Percentiles rank a stretch among this genome's conserved stretches.
These are phyloP conservation scores for Lithophane semibrunnea DNA, from an alignment of 2,888 invertebrate species.

Conservation along the genomic window DNA sequence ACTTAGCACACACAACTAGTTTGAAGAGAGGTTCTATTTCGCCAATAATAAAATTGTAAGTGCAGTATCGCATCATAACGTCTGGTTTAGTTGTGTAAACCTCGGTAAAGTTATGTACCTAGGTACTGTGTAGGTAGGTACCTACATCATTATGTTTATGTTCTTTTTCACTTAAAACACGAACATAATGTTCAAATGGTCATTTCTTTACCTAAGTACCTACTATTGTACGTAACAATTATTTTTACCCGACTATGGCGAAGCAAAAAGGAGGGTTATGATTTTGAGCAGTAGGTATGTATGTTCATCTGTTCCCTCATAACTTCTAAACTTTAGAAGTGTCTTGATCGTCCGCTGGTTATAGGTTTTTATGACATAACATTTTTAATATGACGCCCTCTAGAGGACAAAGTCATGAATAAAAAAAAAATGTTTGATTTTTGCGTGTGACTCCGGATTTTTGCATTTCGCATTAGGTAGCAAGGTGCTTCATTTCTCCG, in stretches of 20 bases:
- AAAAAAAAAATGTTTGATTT: too few species aligned
- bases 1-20: background rate
- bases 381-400: too few species aligned
- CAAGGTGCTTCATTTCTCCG: background rate
- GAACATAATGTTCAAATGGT: background rate
- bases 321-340: too few species aligned
- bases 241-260: background rate
- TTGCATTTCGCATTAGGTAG: background rate
- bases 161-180: slow-evolving; percentile 25
- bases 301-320: too few species aligned
- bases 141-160: slow-evolving; percentile 17
- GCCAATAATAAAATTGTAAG: slow-evolving; percentile 20
- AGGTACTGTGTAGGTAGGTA: too few species aligned
- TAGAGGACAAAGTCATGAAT: too few species aligned
- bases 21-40: slow-evolving; percentile 21
- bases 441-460: too few species aligned
- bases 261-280: too few species aligned
- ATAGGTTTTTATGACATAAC: too few species aligned
- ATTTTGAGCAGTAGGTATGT: too few species aligned
- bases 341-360: too few species aligned
- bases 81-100: slow-evolving; percentile 21
- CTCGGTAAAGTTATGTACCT: slow-evolving; percentile 26
- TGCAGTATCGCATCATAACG: slow-evolving; percentile 19
- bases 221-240: background rate
- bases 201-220: background rate